Conservation (phyloP, 1,140 invertebrate species). For the Drosophila kanapiae region DNA sequence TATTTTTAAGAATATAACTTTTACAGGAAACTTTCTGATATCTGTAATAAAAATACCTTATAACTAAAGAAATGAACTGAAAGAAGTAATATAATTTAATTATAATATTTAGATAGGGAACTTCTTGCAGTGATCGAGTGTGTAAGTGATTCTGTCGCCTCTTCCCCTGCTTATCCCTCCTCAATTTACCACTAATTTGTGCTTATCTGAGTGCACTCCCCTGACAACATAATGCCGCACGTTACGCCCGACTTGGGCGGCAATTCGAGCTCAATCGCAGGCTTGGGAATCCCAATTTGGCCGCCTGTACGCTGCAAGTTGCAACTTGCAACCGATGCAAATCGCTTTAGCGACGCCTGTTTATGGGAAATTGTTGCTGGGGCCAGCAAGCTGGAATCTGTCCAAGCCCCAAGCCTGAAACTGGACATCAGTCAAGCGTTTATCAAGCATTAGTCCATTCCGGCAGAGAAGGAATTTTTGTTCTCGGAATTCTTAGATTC, state of each 20-base stretch:
- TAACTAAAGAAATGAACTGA: too few species aligned
- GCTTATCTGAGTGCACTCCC: slow-evolving; percentile 54
- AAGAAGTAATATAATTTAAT: too few species aligned
- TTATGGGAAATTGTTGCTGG: slow-evolving; percentile 67
- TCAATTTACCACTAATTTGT: slow-evolving; percentile 82
- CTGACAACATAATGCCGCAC: slow-evolving; percentile 35
- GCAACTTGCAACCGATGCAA: slow-evolving; percentile 58
- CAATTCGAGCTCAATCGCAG: slow-evolving; percentile 10
- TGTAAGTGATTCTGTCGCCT: slow-evolving; percentile 4
- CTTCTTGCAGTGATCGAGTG: slow-evolving; percentile 22
- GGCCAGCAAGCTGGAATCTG: slow-evolving; percentile 18
- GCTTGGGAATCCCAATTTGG: slow-evolving; percentile 16
- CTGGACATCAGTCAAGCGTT: slow-evolving; percentile 40
- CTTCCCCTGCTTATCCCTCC: slow-evolving; percentile 59
- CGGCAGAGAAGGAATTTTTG: neutral
- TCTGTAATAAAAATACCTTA: too few species aligned
- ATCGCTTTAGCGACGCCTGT: slow-evolving; percentile 70
- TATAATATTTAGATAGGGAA: neutral
- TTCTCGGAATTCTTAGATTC: slow-evolving; percentile 12
- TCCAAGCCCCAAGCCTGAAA: slow-evolving; percentile 1
- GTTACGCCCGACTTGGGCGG: slow-evolving; percentile 47
- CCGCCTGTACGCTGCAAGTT: neutral
- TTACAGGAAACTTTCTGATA: too few species aligned
- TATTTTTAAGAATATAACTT: too few species aligned
- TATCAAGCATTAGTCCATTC: slow-evolving; percentile 23